Evolutionary conservation across 2,113 vertebrate genomes (phyloP), one percentile per base, ranked within the genome.

Genomic region (Vanacampus margaritifer): DNA sequence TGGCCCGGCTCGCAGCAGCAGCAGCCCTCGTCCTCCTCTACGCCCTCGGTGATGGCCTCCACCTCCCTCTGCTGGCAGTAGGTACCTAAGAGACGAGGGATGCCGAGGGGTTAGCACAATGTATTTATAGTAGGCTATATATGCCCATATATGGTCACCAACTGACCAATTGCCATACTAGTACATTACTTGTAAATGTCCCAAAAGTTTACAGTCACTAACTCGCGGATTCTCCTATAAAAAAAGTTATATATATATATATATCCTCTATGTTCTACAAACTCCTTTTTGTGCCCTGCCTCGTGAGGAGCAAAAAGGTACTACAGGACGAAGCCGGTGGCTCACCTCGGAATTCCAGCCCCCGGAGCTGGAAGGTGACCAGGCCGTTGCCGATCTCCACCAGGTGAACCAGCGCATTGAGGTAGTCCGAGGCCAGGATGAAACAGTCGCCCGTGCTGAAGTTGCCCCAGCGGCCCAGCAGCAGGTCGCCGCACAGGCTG

Each of bases 21-120:
- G 87, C 94, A 96, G 68, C 93, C 94, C 68, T 96, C 95, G 0
- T 96, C 95, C 66, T 96, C 95, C 76, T 96, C 95, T 71, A 96
- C 95, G 0, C 94, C 95, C 80, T 96, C 95, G 0, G 95, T 96
- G 89, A 96, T 96, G 70, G 95, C 95, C 87, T 96, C 95, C 76
- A 96, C 95, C 74, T 96, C 95, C 0, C 95, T 88, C 91, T 96
- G 95, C 88, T 96, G 95, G 81, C 95, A 96, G 84, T 96, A 96
- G 0, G 94, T 95, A 14, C 94, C 95, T 95, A 17, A 17, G 28
- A 17, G 26, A 32, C 1, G 72, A 19, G 17, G 10, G 32, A 37
- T 13, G 3, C n/a, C n/a, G 48, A 51, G 8, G 21, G 21, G 21
- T 50, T 50, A 9, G 48, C 28, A 32, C 28, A 32, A 32, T 32